These are phyloP conservation scores for Nothoprocta pentlandii DNA, from an alignment of 2,113 vertebrate species.

Conservation along the genomic window DNA sequence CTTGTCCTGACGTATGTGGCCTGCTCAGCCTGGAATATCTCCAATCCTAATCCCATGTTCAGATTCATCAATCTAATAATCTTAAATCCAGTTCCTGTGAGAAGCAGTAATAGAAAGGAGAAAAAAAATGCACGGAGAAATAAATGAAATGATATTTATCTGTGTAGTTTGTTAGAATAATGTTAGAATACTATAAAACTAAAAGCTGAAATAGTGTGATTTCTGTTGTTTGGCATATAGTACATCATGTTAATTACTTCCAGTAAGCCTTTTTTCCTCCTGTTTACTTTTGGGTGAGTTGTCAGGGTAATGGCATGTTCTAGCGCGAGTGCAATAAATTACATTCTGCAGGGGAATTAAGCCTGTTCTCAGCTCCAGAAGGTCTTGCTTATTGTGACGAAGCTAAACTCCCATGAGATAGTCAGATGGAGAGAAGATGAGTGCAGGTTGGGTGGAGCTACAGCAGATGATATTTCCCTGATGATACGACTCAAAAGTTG, in stretches of 20 bases:
- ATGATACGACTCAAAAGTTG: not conserved
- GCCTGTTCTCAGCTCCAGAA: not conserved
- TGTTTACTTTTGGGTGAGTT: not conserved
- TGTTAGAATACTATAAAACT: not conserved
- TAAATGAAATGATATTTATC: accelerated
- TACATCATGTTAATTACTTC: not conserved
- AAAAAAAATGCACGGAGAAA: not conserved
- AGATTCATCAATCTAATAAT: not conserved
- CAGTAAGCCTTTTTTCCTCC: not conserved
- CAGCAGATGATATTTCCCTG: not conserved
- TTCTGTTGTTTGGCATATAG: not conserved
- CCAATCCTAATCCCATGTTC: not conserved
- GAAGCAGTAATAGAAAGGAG: not conserved
- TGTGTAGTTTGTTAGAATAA: not conserved
- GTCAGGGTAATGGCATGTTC: not conserved
- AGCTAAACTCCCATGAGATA: not conserved
- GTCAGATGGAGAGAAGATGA: not conserved
- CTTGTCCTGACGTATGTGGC: not conserved
- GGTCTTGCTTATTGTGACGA: not conserved
- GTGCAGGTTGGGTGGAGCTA: not conserved
- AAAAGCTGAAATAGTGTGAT: not conserved
- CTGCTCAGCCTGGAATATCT: no score
- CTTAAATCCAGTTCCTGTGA: not conserved
- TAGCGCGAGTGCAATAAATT: not conserved
- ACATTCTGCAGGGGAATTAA: not conserved